Percentiles rank a stretch among this genome's conserved stretches.
These are phyloP conservation scores for Seira musarum DNA, from an alignment of 2,888 invertebrate species.

Conservation along the genomic window DNA sequence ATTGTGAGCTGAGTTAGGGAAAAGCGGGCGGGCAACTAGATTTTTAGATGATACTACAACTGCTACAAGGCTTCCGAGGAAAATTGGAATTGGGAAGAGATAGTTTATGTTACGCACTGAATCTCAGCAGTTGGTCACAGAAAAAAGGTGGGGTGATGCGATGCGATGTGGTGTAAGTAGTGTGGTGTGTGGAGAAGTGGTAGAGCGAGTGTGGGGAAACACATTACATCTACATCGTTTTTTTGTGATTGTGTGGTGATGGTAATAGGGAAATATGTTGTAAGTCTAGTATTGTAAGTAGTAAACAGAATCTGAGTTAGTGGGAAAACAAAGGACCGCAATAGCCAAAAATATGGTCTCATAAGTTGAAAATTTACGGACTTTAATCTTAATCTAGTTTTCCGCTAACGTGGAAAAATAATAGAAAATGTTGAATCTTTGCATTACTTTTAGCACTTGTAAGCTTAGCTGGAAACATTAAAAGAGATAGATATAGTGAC, in stretches of 20 bases:
- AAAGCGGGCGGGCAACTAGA: too few species aligned
- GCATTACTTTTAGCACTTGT: too few species aligned
- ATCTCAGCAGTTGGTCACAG: constrained; percentile 60
- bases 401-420: constrained; percentile 14
- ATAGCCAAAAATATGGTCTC: neutral
- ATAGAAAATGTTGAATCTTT: neutral
- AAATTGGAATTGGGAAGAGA: constrained; percentile 31
- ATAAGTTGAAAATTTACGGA: constrained; percentile 58
- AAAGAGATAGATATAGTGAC: too few species aligned
- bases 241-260: neutral
- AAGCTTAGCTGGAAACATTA: too few species aligned
- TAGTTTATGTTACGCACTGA: constrained; percentile 56
- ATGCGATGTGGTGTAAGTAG: too few species aligned
- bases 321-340: neutral
- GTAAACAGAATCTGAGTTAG: neutral
- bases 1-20: too few species aligned
- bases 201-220: neutral
- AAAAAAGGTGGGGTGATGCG: constrained; percentile 36
- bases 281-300: neutral
- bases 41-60: too few species aligned
- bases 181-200: neutral
- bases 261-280: neutral
- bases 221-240: neutral
- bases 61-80: too few species aligned
- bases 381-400: constrained; percentile 60